Percentiles rank a stretch among this genome's conserved stretches.
phyloP scores from a whole-genome alignment of 2,113 vertebrate genomes.

The Oncorhynchus mykiss region DNA sequence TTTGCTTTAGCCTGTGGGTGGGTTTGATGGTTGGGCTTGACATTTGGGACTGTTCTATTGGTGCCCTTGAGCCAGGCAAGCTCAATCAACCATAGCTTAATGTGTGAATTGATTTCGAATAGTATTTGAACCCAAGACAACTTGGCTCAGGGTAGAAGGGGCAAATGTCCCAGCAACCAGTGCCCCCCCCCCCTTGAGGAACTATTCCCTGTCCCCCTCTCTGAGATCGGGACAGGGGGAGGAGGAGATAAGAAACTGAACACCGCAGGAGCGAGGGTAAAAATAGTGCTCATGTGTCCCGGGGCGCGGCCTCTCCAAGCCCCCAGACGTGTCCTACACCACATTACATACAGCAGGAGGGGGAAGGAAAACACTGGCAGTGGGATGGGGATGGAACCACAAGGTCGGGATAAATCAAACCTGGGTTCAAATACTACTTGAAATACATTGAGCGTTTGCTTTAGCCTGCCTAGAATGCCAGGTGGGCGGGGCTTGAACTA shows the following conservation, averaged over 20 bases:
- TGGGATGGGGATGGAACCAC: neutral
- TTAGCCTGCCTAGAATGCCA: no score
- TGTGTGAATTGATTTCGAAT: no score
- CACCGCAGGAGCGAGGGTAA: slow-evolving; percentile 60
- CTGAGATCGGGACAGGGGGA: neutral
- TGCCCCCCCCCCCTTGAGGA: slow-evolving; percentile 42
- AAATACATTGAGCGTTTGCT: no score
- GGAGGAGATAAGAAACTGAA: slow-evolving; percentile 60
- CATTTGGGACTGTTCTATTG: no score
- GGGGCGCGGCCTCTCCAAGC: slow-evolving; percentile 43
- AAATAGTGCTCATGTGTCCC: slow-evolving; percentile 75
- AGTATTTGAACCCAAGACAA: no score
- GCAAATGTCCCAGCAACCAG: slow-evolving; percentile 7
- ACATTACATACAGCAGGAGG: neutral
- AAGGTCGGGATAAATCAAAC: no score
- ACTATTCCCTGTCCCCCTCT: slow-evolving; percentile 12
- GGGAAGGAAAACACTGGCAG: neutral
- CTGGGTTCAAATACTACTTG: no score
- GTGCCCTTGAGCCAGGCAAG: no score
- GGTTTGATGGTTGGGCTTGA: no score
- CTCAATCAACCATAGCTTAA: no score
- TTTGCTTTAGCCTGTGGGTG: no score
- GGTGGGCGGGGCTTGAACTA: no score
- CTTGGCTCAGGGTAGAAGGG: neutral
- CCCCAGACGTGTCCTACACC: slow-evolving; percentile 1